Base-by-base conservation (phyloP, 2,888 invertebrate genomes). In the Polyploca ridens region DNA sequence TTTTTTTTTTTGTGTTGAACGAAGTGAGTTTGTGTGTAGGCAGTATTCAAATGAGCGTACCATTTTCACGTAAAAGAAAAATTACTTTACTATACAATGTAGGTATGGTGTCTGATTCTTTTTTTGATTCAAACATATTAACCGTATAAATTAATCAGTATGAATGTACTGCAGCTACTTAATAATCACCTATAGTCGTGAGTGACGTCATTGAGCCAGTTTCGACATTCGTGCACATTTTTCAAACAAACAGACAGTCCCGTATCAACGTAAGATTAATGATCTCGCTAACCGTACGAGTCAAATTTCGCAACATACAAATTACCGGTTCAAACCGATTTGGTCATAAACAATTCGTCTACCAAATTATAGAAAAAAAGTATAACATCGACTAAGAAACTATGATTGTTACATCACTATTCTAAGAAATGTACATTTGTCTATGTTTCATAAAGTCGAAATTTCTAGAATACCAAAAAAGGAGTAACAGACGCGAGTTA, bases 181-280 rank as follows among this genome's bases (percentile, higher is more conserved):
- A 81, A 82, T 81, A 78, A 81, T 68, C 72, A 77, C 79, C 79
- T 77, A 69, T 68, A 73, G 79, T 77, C 70, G 67, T 69, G 63
- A 63, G 71, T 84, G 80, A 84, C 82, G 83, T 84, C 83, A 84
- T 62, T 64, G 74, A 69, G 75, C 82, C 72, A 81, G 78, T 85
- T 87, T 79, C 77, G 75, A 80, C 79, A 75, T 75, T 74, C 75
- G 70, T 63, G 64, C 66, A 82, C 79, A 85, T 87, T 87, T 89
- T 88, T 88, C 83, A 86, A 83, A 83, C 83, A 85, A 87, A 85
- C 77, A 74, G 88, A 90, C 89, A 90, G 86, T 88, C 90, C 85
- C 74, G 83, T 87, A 86, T 86, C 88, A 84, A 71, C 73, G 64
- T 65, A 84, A 87, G 90, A 90, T 89, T 89, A 90, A 91, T 86